Evolutionary conservation across 1,140 invertebrate species (phyloP), one percentile per base, ranked within the genome.

Genomic region (Megalonaias nervosa): DNA sequence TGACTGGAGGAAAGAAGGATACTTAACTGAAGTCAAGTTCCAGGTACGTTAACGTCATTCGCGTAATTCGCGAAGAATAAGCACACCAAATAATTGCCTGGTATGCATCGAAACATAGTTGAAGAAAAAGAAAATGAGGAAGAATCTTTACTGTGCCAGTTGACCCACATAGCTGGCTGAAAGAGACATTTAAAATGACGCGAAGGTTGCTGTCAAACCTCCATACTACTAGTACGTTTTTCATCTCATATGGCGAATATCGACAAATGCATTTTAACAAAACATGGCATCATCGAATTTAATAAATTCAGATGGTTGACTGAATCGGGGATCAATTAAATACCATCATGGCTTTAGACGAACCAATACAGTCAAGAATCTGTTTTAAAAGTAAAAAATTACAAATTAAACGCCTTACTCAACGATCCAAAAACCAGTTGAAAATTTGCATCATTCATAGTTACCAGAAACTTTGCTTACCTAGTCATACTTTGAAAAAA

Each of bases 1-100:
- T 65, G 86, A 89, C 73, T 89, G 87, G 87, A 83, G 86, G 61
- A 82, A 77, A 16, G 80, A 88, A 71, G 86, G 87, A 15, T 87
- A 85, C 77, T 86, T 89, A 48, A 88, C 87, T 13, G 66, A 65
- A 26, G 81, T 88, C 23, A 88, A 88, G 67, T 82, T 88, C 76
- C 87, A 88, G 82, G 86, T 86, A 76, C 11, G 60, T 21, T 67
- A 1, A 31, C 1, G 31, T 19, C 15, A 13, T 70, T 56, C 21
- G 3, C 21, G 6, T 6, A 2, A 6, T 61, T 61, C 17, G 21
- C 60, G 2, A 61, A 2, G 17, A 19, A 21, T 17, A 61, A 19
- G 21, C 6, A 61, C 17, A 19, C 60, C 21, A 19, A 61, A 3
- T 61, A 21, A 2, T 19, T 19, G 2, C 3, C 21, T 6, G 17